Conservation (phyloP, 92 coral and sea anemone genomes). For the Phymanthus crucifer region DNA sequence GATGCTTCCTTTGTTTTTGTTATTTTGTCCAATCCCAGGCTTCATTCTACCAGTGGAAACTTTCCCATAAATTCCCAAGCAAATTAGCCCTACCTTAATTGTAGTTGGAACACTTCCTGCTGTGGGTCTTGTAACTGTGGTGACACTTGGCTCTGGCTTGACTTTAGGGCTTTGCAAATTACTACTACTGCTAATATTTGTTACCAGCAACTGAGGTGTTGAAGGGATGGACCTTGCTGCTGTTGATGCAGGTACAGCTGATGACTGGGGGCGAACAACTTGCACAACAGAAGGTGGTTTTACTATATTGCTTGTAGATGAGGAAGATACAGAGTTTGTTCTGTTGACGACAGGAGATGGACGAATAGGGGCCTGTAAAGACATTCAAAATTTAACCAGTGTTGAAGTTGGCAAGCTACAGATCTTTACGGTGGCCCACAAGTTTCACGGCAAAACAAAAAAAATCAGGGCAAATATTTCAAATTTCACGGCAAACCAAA, state of each 20-base stretch:
- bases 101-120: background rate
- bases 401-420: background rate
- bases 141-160: constrained; percentile 33
- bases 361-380: constrained; percentile 40
- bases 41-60: too few relatives aligned
- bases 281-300: constrained; percentile 35
- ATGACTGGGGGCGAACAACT: constrained; percentile 21
- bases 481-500: too few relatives aligned
- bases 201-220: constrained; percentile 42
- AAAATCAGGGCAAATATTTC: too few relatives aligned
- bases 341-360: constrained; percentile 61
- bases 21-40: too few relatives aligned
- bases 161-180: constrained; percentile 29
- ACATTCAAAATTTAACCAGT: background rate
- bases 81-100: constrained; percentile 16
- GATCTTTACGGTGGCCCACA: too few relatives aligned
- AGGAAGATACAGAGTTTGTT: constrained; percentile 62
- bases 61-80: too few relatives aligned
- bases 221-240: constrained; percentile 27
- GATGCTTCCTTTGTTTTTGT: too few relatives aligned
- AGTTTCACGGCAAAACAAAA: too few relatives aligned
- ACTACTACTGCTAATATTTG: constrained; percentile 15
- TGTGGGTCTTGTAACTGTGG: constrained; percentile 21
- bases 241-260: constrained; percentile 23
- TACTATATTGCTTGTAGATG: constrained; percentile 8